phyloP scores from a whole-genome alignment of 2,888 invertebrate genomes.

The Hymenopus coronatus region DNA sequence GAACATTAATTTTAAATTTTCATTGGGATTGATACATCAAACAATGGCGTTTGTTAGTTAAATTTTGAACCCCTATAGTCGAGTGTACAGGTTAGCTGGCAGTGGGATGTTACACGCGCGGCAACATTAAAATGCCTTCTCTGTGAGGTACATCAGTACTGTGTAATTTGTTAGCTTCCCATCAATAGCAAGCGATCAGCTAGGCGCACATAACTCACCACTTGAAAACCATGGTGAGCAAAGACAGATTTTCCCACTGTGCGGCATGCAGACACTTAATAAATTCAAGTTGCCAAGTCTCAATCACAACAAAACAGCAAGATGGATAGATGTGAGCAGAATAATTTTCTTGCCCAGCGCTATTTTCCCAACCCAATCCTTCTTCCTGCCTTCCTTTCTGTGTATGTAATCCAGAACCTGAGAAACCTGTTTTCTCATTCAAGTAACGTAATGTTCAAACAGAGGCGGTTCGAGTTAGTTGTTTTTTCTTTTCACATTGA shows the following conservation, averaged over 20 bases:
- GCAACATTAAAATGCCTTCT: not conserved
- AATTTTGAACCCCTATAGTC: no score
- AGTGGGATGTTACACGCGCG: no score
- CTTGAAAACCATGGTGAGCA: not conserved
- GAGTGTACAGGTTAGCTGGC: no score
- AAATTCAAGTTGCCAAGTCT: conserved; percentile 3
- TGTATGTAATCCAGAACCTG: not conserved
- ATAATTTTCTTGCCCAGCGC: not conserved
- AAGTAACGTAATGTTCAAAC: not conserved
- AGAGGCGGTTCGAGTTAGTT: not conserved
- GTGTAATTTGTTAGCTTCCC: not conserved
- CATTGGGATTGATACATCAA: no score
- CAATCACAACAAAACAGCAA: not conserved
- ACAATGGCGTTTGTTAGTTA: no score
- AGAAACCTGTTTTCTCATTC: not conserved
- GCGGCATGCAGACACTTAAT: not conserved
- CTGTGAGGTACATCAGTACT: not conserved
- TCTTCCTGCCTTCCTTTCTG: not conserved
- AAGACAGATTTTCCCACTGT: not conserved
- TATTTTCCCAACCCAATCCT: not conserved
- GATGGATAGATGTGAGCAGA: conserved; percentile 4
- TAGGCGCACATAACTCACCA: not conserved
- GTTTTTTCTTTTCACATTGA: not conserved
- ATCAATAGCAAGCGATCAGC: not conserved
- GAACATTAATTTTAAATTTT: no score